These are phyloP conservation scores for Oncorhynchus gorbuscha DNA, from an alignment of 2,113 vertebrate genomes.

Conservation along the genomic window DNA sequence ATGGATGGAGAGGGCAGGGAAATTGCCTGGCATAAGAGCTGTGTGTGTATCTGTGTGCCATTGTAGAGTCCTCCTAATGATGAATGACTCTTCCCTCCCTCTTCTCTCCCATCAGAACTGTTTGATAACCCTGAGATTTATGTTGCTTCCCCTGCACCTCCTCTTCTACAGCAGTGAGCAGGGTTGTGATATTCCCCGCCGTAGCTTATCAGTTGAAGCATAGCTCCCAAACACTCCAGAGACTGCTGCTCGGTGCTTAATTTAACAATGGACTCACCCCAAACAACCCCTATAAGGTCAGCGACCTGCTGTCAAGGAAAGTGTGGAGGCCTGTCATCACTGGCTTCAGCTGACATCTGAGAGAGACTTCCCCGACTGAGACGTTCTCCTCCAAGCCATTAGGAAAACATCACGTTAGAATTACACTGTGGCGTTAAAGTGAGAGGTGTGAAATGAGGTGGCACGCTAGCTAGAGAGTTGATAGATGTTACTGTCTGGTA, in stretches of 20 bases:
- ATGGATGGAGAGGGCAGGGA: slow-evolving; percentile 23
- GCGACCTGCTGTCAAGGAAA: slow-evolving; percentile 49
- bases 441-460: not conserved
- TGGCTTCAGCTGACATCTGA: slow-evolving; percentile 40
- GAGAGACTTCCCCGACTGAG: slow-evolving; percentile 39
- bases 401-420: slow-evolving; percentile 42
- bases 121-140: slow-evolving; percentile 69
- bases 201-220: slow-evolving; percentile 55
- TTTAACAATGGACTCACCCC: slow-evolving; percentile 60
- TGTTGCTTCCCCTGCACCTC: slow-evolving; percentile 32
- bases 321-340: slow-evolving; percentile 46
- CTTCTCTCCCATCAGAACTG: slow-evolving; percentile 47
- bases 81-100: slow-evolving; percentile 59
- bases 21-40: not conserved
- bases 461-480: not conserved
- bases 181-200: slow-evolving; percentile 44
- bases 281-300: slow-evolving; percentile 58
- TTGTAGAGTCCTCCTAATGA: slow-evolving; percentile 60
- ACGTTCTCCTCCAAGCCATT: slow-evolving; percentile 27
- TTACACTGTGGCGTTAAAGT: not conserved
- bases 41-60: slow-evolving; percentile 38
- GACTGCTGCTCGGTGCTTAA: slow-evolving; percentile 47
- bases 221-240: slow-evolving; percentile 44
- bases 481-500: not conserved
- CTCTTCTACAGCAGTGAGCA: slow-evolving; percentile 31